Conservation (phyloP, 2,797 vertebrate genomes). For the Siniperca undulata region DNA sequence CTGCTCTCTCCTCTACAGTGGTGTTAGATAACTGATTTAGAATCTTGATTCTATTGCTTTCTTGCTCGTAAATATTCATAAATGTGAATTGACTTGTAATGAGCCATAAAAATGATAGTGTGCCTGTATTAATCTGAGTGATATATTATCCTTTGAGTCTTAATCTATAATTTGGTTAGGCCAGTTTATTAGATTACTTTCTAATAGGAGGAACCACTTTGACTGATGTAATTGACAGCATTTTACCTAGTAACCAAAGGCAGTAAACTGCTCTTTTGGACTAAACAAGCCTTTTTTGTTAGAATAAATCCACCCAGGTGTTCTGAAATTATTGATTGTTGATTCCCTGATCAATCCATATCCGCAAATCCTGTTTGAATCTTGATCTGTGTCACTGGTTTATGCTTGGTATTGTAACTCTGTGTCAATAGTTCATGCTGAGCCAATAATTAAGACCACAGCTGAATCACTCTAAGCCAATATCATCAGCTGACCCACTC, state of each 20-base stretch:
- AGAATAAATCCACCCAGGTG: slow-evolving; percentile 7
- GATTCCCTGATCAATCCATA: slow-evolving; percentile 41
- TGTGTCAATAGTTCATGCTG: slow-evolving; percentile 59
- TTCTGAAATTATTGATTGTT: slow-evolving; percentile 61
- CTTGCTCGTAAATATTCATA: slow-evolving; percentile 29
- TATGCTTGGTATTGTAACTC: slow-evolving; percentile 28
- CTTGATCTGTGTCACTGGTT: slow-evolving; percentile 41
- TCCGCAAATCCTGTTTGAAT: slow-evolving; percentile 53
- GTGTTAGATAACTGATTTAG: slow-evolving; percentile 19
- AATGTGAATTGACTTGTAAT: slow-evolving; percentile 30
- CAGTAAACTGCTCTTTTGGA: slow-evolving; percentile 21
- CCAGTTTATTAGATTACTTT: slow-evolving; percentile 38
- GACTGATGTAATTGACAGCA: slow-evolving; percentile 15
- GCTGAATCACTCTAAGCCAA: slow-evolving; percentile 51
- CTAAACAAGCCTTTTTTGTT: neutral
- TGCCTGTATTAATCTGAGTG: slow-evolving; percentile 24
- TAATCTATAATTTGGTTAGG: slow-evolving; percentile 34
- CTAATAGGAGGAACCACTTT: slow-evolving; percentile 34
- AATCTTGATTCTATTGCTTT: slow-evolving; percentile 36
- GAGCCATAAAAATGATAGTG: slow-evolving; percentile 9
- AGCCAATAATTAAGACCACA: slow-evolving; percentile 63
- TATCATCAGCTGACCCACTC: slow-evolving; percentile 61
- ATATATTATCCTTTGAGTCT: slow-evolving; percentile 30
- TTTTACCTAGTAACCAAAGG: slow-evolving; percentile 25
- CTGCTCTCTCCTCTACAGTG: neutral